Evolutionary conservation across 2,113 vertebrate species (phyloP), one percentile per base, ranked within the genome.

Genomic region (Hippocampus guttulatus): DNA sequence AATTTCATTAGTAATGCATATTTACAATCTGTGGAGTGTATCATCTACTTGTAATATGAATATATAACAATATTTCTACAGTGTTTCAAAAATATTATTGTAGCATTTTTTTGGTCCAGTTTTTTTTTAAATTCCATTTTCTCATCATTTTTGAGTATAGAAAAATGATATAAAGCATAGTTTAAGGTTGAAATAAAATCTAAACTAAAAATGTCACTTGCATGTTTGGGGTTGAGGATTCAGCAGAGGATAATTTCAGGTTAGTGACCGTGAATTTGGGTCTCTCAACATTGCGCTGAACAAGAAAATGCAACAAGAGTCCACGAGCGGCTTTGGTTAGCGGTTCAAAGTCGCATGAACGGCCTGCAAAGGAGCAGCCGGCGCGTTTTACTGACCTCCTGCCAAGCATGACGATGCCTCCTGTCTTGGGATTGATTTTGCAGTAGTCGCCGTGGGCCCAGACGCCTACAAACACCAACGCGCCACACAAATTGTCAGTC

Each of bases 361-460:
- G 6, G 6, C 8, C 1, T 25, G 21, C 21, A n/a, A 4, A 23
- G 4, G 2, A 12, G 3, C 11, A 3, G 9, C n/a, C 3, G 8
- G 23, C 5, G 4, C n/a, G 51, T 20, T 65, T 65, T 2, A 10
- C 87, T 77, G 30, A 97, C 97, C 97, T 99, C 82, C 97, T 94
- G 52, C 97, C 97, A 72, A 96, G 92, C 97, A 98, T 98, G 76
- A 96, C 76, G 2, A 99, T 90, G 41, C 97, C 97, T 65, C 96
- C 94, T 0, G 96, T 98, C 79, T 95, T 93, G 27, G 96, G 95
- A 85, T 97, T 98, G 81, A 98, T 97, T 80, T 94, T 96, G 85
- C 96, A 98, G 88, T 98, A 98, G 88, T 99, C 97, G 0, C 97
- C 95, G 0, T 99, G 97, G 0, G 94, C 94, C 97, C 97, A 99